These are phyloP conservation scores for Trachelus iudaicus DNA, from an alignment of 2,888 invertebrate genomes.

Conservation along the genomic window DNA sequence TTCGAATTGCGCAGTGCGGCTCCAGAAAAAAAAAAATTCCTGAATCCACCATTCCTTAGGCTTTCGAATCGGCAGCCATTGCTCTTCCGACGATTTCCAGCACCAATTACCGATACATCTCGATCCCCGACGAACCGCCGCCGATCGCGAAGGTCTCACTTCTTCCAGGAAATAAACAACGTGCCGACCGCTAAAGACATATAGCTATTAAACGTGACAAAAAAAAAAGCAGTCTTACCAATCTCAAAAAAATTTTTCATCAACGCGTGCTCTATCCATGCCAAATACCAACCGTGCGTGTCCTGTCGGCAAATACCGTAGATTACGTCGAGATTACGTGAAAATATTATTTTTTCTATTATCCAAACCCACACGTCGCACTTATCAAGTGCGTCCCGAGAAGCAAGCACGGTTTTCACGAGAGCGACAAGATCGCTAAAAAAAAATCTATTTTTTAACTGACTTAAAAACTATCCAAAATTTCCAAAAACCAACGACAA, in stretches of 20 bases:
- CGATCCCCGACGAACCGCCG: neutral
- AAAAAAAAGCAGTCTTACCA: neutral
- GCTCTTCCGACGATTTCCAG: neutral
- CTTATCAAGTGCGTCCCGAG: neutral
- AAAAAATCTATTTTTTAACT: too few species aligned
- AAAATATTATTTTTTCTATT: neutral
- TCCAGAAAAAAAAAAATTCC: neutral
- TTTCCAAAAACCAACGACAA: too few species aligned
- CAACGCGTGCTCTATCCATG: neutral
- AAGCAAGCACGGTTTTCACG: too few species aligned
- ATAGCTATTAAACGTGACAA: neutral
- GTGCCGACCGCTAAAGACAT: too few species aligned
- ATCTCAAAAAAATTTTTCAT: neutral
- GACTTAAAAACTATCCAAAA: too few species aligned
- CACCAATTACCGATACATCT: neutral
- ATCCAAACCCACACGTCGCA: neutral
- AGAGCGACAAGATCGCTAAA: too few species aligned
- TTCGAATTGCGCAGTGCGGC: constrained; percentile 25
- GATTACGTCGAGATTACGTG: neutral
- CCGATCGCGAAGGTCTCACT: neutral
- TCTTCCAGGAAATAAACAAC: neutral
- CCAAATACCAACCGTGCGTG: neutral
- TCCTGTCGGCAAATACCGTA: neutral
- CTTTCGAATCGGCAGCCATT: neutral
- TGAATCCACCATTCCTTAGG: neutral